Percentiles rank a stretch among this genome's conserved stretches.
Conservation (phyloP, 2,888 invertebrate species). For the Epirrita christyi region DNA sequence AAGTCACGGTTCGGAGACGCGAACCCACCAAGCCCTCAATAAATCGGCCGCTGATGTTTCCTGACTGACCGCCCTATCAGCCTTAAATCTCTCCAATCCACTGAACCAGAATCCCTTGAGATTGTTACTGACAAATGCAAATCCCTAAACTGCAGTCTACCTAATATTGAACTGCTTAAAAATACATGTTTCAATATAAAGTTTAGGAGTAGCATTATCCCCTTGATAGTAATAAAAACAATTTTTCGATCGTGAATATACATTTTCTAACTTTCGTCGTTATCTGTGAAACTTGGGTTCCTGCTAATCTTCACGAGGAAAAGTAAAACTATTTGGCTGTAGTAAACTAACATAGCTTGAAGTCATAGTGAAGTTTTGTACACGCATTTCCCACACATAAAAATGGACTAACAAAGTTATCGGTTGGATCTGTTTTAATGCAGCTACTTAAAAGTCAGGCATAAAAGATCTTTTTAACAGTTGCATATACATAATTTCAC, state of each 20-base stretch:
- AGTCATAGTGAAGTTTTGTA: no score
- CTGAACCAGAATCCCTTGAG: conserved; percentile 14
- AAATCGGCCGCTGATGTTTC: conserved; percentile 4
- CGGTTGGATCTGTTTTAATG: no score
- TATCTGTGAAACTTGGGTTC: conserved; percentile 25
- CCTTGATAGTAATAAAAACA: conserved; percentile 29
- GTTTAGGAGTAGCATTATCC: conserved; percentile 33
- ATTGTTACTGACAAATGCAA: conserved; percentile 8
- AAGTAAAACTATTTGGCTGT: no score
- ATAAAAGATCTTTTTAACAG: no score
- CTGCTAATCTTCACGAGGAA: no score
- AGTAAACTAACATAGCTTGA: no score
- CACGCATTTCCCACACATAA: no score
- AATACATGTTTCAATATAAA: conserved; percentile 40
- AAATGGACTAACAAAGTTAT: no score
- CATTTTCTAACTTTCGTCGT: conserved; percentile 28
- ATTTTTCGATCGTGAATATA: conserved; percentile 30
- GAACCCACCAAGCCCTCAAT: no score
- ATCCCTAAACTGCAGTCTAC: conserved; percentile 6
- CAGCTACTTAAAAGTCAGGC: no score
- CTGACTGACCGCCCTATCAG: conserved; percentile 13
- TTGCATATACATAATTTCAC: no score
- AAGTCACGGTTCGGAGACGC: no score
- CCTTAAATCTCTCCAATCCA: conserved; percentile 18
- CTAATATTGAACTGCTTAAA: conserved; percentile 27